Evolutionary conservation across 1,140 invertebrate species (phyloP), one percentile per base, ranked within the genome.

Genomic region (Bombus fervidus): DNA sequence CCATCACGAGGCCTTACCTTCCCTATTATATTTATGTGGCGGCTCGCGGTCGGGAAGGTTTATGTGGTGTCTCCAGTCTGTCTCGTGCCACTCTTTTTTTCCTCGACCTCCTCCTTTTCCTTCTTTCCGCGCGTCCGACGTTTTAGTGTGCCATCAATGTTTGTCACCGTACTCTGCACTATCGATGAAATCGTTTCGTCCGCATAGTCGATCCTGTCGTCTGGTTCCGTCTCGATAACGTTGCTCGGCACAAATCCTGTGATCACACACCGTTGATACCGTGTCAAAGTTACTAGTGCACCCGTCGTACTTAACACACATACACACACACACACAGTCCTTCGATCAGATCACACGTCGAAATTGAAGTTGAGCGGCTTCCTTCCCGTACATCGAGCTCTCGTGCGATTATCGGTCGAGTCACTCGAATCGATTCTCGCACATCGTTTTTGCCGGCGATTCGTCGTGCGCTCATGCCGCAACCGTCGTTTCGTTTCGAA

Each of bases 1-100:
- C 92, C 94, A 95, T 95, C 95, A 94, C 94, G 93, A 94, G 93
- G 94, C 91, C 92, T 93, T 92, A 91, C 90, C 88, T 91, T 91
- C 93, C 89, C 93, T 94, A 93, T 95, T 94, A 95, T 95, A 95
- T 95, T 95, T 95, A 95, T 94, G 93, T 93, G 93, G 92, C 92
- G 92, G 92, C 94, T 94, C 94, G 93, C 93, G 93, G 83, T 90
- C 92, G 91, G 90, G 91, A 93, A 93, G 94, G 94, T 94, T 93
- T 93, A 93, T 93, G 90, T 89, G 86, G 89, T 91, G 89, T 91
- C 89, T 91, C 87, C 87, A 91, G 78, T 90, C 86, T 81, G 83
- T 90, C 89, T 90, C 86, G 83, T 72, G 86, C 53, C 79, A 80
- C 88, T 85, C 86, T 74, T 85, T 79, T 87, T 87, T 87, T 47